Conservation (phyloP, 2,888 invertebrate species). For the Thelaira solivaga region DNA sequence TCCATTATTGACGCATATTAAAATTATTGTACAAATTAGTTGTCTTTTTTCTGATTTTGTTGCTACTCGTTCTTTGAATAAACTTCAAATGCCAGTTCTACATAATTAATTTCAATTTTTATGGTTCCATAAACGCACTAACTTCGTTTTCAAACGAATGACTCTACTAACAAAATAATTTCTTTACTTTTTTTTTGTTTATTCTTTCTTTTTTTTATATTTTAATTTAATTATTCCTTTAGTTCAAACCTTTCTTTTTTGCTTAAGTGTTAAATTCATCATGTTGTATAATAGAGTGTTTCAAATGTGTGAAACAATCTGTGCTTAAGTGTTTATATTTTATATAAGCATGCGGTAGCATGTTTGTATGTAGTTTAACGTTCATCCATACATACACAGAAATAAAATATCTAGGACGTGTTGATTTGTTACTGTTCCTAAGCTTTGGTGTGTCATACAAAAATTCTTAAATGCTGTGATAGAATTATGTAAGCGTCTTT, state of each 20-base stretch:
- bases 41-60: constrained; percentile 42
- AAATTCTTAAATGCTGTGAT: not conserved
- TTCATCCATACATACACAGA: no score
- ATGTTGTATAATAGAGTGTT: no score
- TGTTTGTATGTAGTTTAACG: not conserved
- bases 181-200: no score
- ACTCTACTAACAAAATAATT: constrained; percentile 17
- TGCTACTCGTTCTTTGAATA: not conserved
- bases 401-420: constrained; percentile 8
- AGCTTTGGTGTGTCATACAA: constrained; percentile 2
- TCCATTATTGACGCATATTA: constrained; percentile 60
- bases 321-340: not conserved
- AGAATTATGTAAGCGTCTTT: constrained; percentile 42
- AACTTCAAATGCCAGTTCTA: not conserved
- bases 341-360: not conserved
- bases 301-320: not conserved
- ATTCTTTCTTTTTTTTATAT: no score
- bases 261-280: not conserved
- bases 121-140: constrained; percentile 43
- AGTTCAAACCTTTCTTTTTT: not conserved
- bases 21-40: constrained; percentile 61
- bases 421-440: not conserved
- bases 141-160: constrained; percentile 31
- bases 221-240: no score
- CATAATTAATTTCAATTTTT: constrained; percentile 25